These are phyloP conservation scores for Urophycis tenuis DNA, from an alignment of 2,797 vertebrate species.

Conservation along the genomic window DNA sequence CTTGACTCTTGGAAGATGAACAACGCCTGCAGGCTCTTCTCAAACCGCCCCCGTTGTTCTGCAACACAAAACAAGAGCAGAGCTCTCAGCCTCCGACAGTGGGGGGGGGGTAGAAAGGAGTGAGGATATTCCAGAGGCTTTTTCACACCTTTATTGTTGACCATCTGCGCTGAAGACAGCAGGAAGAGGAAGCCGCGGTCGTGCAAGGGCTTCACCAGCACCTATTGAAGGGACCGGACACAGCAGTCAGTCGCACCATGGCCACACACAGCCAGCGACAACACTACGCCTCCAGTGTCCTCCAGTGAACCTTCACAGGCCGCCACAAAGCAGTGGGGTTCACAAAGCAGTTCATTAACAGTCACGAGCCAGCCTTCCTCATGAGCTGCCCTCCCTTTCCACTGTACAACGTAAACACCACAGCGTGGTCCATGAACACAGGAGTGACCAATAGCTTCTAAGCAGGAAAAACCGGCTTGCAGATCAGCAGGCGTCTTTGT, in stretches of 20 bases:
- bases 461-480: background rate
- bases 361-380: background rate
- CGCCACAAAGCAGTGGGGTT: background rate
- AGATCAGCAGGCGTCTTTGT: background rate
- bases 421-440: background rate
- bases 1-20: constrained; percentile 92
- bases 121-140: constrained; percentile 10
- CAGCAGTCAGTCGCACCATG: constrained; percentile 27
- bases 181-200: constrained; percentile 93
- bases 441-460: background rate
- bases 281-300: background rate
- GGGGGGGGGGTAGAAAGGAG: background rate
- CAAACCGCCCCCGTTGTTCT: constrained; percentile 67
- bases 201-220: constrained; percentile 87
- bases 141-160: constrained; percentile 78
- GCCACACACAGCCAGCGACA: background rate
- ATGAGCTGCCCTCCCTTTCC: background rate
- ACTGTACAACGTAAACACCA: background rate
- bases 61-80: background rate
- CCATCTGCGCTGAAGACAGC: constrained; percentile 85
- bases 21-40: constrained; percentile 80
- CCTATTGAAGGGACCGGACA: constrained; percentile 63
- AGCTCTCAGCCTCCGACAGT: constrained; percentile 17
- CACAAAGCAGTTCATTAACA: background rate
- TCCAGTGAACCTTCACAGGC: background rate